These are phyloP conservation scores for Tribolium madens DNA, from an alignment of 1,140 invertebrate genomes.

Conservation along the genomic window DNA sequence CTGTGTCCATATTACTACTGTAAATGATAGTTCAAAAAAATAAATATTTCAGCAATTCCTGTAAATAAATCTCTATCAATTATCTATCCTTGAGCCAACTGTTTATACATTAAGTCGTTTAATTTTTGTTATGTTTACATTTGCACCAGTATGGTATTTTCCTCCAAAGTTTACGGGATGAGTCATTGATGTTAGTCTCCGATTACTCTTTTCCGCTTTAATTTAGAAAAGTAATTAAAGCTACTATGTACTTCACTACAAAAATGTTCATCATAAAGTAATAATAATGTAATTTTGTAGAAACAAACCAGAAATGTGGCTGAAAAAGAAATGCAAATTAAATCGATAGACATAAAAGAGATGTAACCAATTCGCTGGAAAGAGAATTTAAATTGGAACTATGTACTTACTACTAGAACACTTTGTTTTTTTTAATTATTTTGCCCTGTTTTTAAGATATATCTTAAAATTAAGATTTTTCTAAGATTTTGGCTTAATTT, in stretches of 20 bases:
- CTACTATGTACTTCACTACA: too few species aligned
- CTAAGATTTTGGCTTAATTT: too few species aligned
- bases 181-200: too few species aligned
- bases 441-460: too few species aligned
- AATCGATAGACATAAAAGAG: conserved; percentile 19
- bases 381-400: conserved; percentile 5
- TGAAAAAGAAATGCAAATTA: neutral
- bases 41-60: conserved; percentile 11
- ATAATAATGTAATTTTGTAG: too few species aligned
- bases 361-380: conserved; percentile 12
- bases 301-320: neutral
- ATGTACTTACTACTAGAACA: too few species aligned
- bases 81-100: conserved; percentile 26
- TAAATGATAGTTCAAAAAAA: conserved; percentile 28
- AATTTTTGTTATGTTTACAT: conserved; percentile 25
- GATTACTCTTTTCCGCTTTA: too few species aligned
- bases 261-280: too few species aligned
- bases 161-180: neutral
- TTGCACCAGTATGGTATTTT: neutral
- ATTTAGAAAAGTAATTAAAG: too few species aligned
- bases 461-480: too few species aligned
- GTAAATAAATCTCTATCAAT: conserved; percentile 11
- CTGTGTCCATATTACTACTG: conserved; percentile 17
- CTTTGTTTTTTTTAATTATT: too few species aligned
- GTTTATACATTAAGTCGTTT: conserved; percentile 11